Conservation (phyloP, 2,888 invertebrate genomes). For the Tetrapedia diversipes region DNA sequence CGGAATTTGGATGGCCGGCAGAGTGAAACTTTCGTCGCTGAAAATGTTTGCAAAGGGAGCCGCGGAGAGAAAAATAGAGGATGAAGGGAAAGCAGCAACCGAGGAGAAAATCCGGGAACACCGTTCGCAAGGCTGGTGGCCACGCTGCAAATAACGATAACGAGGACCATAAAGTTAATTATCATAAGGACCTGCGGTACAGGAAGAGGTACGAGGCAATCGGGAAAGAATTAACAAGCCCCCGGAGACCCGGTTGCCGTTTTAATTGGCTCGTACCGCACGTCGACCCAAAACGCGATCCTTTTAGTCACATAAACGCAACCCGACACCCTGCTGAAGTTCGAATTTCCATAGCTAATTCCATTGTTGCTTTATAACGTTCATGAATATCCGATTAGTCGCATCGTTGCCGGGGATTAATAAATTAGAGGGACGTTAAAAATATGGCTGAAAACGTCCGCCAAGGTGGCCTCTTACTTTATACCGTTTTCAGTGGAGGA, state of each 20-base stretch:
- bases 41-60: not conserved
- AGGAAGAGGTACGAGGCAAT: conserved; percentile 12
- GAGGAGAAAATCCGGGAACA: not conserved
- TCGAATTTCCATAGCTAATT: conserved; percentile 22
- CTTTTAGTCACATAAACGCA: conserved; percentile 25
- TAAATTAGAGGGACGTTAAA: not conserved
- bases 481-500: not conserved
- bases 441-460: not conserved
- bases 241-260: not conserved
- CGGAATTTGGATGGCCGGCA: conserved; percentile 8
- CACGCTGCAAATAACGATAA: not conserved
- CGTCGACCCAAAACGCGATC: conserved; percentile 14
- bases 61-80: accelerated
- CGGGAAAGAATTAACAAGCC: conserved; percentile 12
- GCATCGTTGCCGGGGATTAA: not conserved
- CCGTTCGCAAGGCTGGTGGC: not conserved
- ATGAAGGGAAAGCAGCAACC: not conserved
- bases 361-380: not conserved
- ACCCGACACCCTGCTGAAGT: conserved; percentile 1
- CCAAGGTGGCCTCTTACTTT: no score
- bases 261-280: conserved; percentile 9
- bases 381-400: not conserved
- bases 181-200: conserved; percentile 2
- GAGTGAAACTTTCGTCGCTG: conserved; percentile 18
- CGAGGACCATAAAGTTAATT: conserved; percentile 26